Evolutionary conservation across 2,888 invertebrate species (phyloP).

Genomic region (Acleris laterana): DNA sequence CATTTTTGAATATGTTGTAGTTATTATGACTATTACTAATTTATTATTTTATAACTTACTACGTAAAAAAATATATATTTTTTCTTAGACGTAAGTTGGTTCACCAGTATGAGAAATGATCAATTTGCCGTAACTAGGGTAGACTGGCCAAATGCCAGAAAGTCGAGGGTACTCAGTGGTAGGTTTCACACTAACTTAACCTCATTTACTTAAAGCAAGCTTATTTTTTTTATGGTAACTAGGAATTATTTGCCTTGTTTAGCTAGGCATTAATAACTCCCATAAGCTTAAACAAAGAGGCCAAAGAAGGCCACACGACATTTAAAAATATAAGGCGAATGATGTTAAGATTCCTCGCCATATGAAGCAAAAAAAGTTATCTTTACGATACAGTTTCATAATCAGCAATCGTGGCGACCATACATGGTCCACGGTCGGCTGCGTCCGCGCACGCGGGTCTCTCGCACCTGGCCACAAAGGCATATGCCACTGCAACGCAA

Average conservation of each 20-base stretch:
- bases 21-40: no score
- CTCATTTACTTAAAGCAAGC: conserved; percentile 7
- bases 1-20: no score
- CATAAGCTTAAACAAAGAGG: no score
- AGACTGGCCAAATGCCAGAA: conserved; percentile 7
- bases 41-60: no score
- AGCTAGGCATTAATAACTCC: no score
- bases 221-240: no score
- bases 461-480: conserved; percentile 33
- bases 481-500: conserved; percentile 26
- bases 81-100: no score
- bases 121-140: not conserved
- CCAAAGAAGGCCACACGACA: not conserved
- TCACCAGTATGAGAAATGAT: conserved; percentile 6
- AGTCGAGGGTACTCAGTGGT: not conserved
- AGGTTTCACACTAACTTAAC: conserved; percentile 16
- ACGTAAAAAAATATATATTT: no score
- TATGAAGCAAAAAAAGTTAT: conserved; percentile 17
- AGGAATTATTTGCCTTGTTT: no score
- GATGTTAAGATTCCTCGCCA: conserved; percentile 5
- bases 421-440: conserved; percentile 40
- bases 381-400: conserved; percentile 16
- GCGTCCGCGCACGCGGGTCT: conserved; percentile 31
- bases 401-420: conserved; percentile 37
- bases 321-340: not conserved